phyloP scores from a whole-genome alignment of 1,140 invertebrate genomes.

The Euborellia annulipes region DNA sequence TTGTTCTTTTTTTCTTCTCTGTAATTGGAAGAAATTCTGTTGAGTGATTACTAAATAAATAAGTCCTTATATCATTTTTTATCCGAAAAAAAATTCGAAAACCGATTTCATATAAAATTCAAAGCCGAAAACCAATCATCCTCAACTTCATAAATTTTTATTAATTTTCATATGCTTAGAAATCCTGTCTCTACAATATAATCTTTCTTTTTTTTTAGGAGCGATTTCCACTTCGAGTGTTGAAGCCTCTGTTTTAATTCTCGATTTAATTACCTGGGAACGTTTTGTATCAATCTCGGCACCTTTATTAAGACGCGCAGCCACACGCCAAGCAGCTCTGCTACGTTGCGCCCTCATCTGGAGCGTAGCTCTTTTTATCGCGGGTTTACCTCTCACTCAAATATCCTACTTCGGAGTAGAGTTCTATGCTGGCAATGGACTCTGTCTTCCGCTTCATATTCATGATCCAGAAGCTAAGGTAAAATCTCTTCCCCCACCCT shows the following conservation, averaged over 20 bases:
- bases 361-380: slow-evolving; percentile 32
- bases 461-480: slow-evolving; percentile 40
- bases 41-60: too few relatives aligned
- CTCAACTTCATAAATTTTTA: too few relatives aligned
- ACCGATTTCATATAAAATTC: too few relatives aligned
- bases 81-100: too few relatives aligned
- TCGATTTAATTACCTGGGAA: slow-evolving; percentile 45
- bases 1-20: too few relatives aligned
- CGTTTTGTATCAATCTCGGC: slow-evolving; percentile 41
- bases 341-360: slow-evolving; percentile 21
- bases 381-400: slow-evolving; percentile 32
- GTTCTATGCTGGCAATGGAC: slow-evolving; percentile 43
- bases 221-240: slow-evolving; percentile 50
- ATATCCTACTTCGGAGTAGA: slow-evolving; percentile 31
- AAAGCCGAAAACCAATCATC: too few relatives aligned
- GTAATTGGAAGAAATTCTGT: too few relatives aligned
- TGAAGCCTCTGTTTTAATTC: slow-evolving; percentile 43
- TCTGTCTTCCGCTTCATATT: slow-evolving; percentile 44
- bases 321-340: slow-evolving; percentile 28
- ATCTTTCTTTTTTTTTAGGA: slow-evolving; percentile 27
- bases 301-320: slow-evolving; percentile 30
- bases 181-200: too few relatives aligned
- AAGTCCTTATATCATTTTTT: too few relatives aligned
- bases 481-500: too few relatives aligned
- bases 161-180: too few relatives aligned